These are phyloP conservation scores for Microplitis mediator DNA, from an alignment of 1,140 invertebrate species.

Conservation along the genomic window DNA sequence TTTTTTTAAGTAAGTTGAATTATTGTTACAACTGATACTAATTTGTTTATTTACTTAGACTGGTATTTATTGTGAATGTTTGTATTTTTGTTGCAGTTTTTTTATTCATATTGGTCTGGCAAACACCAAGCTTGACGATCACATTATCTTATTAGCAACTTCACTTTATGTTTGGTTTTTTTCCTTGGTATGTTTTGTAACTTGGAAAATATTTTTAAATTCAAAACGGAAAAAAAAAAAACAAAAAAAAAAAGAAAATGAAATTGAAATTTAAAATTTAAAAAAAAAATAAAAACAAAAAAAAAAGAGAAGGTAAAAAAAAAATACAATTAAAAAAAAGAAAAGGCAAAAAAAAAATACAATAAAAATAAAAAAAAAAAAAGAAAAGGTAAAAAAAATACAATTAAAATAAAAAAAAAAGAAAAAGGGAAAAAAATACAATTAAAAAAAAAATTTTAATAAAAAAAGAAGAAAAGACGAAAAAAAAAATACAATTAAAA, in stretches of 20 bases:
- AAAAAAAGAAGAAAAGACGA: slow-evolving; percentile 14
- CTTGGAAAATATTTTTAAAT: neutral
- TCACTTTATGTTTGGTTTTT: neutral
- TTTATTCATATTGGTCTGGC: too few relatives aligned
- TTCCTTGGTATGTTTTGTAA: neutral
- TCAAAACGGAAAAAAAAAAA: neutral
- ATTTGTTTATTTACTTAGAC: too few relatives aligned
- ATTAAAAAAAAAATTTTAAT: slow-evolving; percentile 12
- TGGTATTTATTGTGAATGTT: neutral
- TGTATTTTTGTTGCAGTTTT: neutral
- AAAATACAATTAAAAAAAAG: neutral
- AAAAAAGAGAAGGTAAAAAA: neutral
- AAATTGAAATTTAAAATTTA: too few relatives aligned
- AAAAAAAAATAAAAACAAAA: neutral
- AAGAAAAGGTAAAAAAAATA: slow-evolving; percentile 12
- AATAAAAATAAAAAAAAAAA: neutral
- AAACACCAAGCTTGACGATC: too few relatives aligned
- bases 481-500: slow-evolving; percentile 17
- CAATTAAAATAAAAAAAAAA: slow-evolving; percentile 8
- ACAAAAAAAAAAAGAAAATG: neutral
- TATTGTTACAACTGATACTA: neutral
- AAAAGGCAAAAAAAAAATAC: neutral
- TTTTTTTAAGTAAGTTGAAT: slow-evolving; percentile 30
- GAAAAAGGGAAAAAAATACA: slow-evolving; percentile 11
- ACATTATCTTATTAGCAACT: too few relatives aligned